A percentile compares a stretch with the other conserved stretches of the same genome.
Evolutionary conservation across 2,888 invertebrate genomes (phyloP).

Genomic region (Drosophila falleni): DNA sequence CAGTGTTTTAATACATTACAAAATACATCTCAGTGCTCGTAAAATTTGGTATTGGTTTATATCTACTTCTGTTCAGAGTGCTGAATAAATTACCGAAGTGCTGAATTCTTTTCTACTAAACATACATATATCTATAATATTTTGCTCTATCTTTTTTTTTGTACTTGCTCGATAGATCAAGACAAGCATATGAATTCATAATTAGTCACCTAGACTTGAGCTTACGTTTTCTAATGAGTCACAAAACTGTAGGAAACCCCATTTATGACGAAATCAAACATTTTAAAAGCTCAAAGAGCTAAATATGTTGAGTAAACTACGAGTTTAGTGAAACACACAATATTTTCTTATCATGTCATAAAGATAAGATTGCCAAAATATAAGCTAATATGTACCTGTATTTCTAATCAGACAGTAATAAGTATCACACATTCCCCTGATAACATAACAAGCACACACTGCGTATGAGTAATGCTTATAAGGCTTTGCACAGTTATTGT

Average conservation of each 20-base stretch:
- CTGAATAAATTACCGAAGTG: no score
- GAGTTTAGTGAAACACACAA: neutral
- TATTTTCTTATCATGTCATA: neutral
- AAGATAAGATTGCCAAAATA: slow-evolving; percentile 9
- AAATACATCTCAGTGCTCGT: no score
- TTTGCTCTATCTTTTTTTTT: no score
- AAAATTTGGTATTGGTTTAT: neutral
- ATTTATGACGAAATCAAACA: neutral
- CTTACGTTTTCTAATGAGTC: neutral
- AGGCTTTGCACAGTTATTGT: slow-evolving; percentile 39
- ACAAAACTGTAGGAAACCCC: slow-evolving; percentile 15
- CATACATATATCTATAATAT: no score
- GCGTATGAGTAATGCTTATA: slow-evolving; percentile 59
- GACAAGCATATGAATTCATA: no score
- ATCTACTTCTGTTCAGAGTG: no score
- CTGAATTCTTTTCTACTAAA: no score
- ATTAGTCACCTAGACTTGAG: slow-evolving; percentile 4
- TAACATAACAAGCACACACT: slow-evolving; percentile 21
- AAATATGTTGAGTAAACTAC: neutral
- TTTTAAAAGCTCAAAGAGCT: neutral
- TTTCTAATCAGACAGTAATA: slow-evolving; percentile 14
- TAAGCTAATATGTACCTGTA: neutral
- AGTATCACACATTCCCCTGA: neutral
- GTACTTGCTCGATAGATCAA: no score
- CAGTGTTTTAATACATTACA: slow-evolving; percentile 1